phyloP scores from a whole-genome alignment of 1,140 invertebrate species.

The Leptonema lineaticorne region DNA sequence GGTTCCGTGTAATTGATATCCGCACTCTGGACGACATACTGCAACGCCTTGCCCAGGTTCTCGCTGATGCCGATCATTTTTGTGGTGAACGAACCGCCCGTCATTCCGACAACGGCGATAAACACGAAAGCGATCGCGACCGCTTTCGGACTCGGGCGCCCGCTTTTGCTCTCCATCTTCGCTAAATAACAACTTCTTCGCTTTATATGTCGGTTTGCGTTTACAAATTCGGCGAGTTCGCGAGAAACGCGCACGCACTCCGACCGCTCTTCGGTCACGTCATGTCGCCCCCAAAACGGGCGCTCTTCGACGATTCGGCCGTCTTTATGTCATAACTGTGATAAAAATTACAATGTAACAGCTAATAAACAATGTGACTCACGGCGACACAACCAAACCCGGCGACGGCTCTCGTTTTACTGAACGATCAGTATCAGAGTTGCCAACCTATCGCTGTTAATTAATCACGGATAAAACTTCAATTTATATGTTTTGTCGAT shows the following conservation, averaged over 20 bases:
- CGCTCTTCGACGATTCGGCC: neutral
- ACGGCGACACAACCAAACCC: neutral
- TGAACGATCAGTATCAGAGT: too few relatives aligned
- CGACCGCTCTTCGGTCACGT: neutral
- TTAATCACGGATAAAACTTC: too few relatives aligned
- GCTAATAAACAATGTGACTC: neutral
- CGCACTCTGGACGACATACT: slow-evolving; percentile 47
- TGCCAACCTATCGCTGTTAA: too few relatives aligned
- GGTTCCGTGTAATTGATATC: slow-evolving; percentile 51
- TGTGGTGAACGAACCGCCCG: slow-evolving; percentile 35
- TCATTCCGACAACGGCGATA: neutral
- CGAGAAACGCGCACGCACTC: too few relatives aligned
- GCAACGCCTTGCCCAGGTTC: slow-evolving; percentile 45
- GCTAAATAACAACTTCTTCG: too few relatives aligned
- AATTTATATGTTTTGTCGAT: too few relatives aligned
- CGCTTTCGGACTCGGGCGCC: neutral
- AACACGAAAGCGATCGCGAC: neutral
- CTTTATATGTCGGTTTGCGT: too few relatives aligned
- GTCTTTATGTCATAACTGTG: slow-evolving; percentile 9
- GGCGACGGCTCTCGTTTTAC: too few relatives aligned
- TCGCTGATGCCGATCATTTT: slow-evolving; percentile 43
- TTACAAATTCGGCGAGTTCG: too few relatives aligned
- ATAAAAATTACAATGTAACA: neutral
- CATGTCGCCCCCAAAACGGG: neutral
- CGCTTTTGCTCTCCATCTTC: neutral